Conservation (phyloP, 1,140 invertebrate genomes). For the Planococcus citri region DNA sequence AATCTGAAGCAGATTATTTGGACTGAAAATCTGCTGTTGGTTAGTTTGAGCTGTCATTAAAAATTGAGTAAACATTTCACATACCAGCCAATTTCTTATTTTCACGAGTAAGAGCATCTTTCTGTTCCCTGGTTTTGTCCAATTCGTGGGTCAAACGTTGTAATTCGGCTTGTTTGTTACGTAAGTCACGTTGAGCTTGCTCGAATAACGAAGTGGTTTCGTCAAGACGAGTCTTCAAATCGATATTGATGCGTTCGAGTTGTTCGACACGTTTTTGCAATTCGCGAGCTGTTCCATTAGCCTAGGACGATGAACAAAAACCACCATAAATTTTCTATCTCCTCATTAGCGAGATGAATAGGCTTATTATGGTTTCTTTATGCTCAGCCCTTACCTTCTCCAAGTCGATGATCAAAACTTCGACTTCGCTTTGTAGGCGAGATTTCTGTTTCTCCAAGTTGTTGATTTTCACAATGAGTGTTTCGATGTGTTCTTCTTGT, state of each 20-base stretch:
- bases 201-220: conserved; percentile 81
- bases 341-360: no score
- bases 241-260: conserved; percentile 78
- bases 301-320: no score
- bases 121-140: conserved; percentile 87
- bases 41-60: no score
- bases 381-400: no score
- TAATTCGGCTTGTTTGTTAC: conserved; percentile 74
- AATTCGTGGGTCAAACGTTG: conserved; percentile 74
- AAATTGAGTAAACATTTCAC: no score
- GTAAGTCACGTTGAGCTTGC: conserved; percentile 75
- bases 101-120: conserved; percentile 77
- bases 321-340: no score
- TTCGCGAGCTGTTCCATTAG: conserved; percentile 85
- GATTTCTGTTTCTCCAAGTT: conserved; percentile 92
- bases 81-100: conserved; percentile 89
- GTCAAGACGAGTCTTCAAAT: conserved; percentile 76
- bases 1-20: no score
- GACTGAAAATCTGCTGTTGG: no score
- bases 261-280: conserved; percentile 83
- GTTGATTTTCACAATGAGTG: conserved; percentile 78
- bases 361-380: no score
- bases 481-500: conserved; percentile 91
- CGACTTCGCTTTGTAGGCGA: conserved; percentile 87
- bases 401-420: conserved; percentile 91